phyloP scores from a whole-genome alignment of 2,113 vertebrate genomes.

The Ameiurus melas region DNA sequence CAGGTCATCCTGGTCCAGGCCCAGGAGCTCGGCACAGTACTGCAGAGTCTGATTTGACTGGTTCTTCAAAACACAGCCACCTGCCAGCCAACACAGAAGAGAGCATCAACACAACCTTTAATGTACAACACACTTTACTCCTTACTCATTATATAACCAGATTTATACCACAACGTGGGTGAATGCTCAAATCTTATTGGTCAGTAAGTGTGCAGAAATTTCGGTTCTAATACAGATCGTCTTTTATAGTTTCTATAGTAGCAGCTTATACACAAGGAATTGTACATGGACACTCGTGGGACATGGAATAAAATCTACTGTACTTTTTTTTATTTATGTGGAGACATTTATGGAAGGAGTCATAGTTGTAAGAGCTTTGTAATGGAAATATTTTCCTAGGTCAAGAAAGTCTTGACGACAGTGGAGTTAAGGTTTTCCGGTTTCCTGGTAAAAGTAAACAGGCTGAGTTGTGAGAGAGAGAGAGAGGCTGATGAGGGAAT shows the following conservation, averaged over 20 bases:
- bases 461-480: not conserved
- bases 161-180: not conserved
- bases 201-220: not conserved
- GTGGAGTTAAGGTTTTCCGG: not conserved
- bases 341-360: not conserved
- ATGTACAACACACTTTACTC: not conserved
- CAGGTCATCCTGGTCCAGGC: slow-evolving; percentile 90
- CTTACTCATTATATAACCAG: not conserved
- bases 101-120: not conserved
- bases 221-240: not conserved
- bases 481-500: not conserved
- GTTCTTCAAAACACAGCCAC: slow-evolving; percentile 86
- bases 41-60: slow-evolving; percentile 82
- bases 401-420: too few relatives aligned
- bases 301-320: too few relatives aligned
- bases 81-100: slow-evolving; percentile 65
- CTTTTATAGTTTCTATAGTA: not conserved
- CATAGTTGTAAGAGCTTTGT: not conserved
- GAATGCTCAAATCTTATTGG: not conserved
- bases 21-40: slow-evolving; percentile 86
- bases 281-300: not conserved
- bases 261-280: not conserved
- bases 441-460: not conserved
- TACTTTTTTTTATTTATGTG: not conserved
- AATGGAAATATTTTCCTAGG: not conserved